Evolutionary conservation across 2,797 vertebrate genomes (phyloP), one percentile per base, ranked within the genome.

Genomic region (Tachyglossus aculeatus): DNA sequence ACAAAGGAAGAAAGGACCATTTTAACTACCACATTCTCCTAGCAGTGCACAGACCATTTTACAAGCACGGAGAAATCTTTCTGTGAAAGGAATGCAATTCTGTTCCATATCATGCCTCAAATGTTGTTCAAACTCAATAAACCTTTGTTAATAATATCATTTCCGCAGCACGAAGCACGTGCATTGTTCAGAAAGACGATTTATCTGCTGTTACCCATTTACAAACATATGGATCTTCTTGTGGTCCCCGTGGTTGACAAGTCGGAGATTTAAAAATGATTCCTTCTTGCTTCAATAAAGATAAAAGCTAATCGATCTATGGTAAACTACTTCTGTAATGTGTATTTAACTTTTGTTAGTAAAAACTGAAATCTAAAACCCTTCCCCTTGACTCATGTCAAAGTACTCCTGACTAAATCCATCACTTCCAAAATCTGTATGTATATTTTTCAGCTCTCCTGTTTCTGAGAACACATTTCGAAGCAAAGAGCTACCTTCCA

Each of bases 341-440:
- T 25, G 11, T 80, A 10, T 45, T 51, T 71, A 72, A 62, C 4
- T 33, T 50, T 50, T 56, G 51, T 76, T 38, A 53, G 44, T 24
- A 40, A 14, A 67, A 63, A 40, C 50, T 29, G 69, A 50, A 67
- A 72, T 45, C 4, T 37, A 53, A 34, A 67, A 67, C 24, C 3
- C 24, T 71, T 37, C 74, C 32, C 33, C 43, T 2, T 77, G 38
- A 53, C 53, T 53, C 18, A 4, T 73, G 9, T 71, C 34, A 55
- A 5, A 24, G 1, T 22, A 57, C 21, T 74, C 70, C 67, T 15
- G 22, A 47, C 62, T 74, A 77, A 52, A 74, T 43, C n/a, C 22
- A 4, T 36, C 36, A 11, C 11, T 75, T 77, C 31, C 25, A 5
- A 57, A 48, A 38, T 72, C 22, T 1, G 5, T 74, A 52, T 34